phyloP scores from a whole-genome alignment of 37 sponge, comb jelly and placozoan species.

The Spongia lamella region DNA sequence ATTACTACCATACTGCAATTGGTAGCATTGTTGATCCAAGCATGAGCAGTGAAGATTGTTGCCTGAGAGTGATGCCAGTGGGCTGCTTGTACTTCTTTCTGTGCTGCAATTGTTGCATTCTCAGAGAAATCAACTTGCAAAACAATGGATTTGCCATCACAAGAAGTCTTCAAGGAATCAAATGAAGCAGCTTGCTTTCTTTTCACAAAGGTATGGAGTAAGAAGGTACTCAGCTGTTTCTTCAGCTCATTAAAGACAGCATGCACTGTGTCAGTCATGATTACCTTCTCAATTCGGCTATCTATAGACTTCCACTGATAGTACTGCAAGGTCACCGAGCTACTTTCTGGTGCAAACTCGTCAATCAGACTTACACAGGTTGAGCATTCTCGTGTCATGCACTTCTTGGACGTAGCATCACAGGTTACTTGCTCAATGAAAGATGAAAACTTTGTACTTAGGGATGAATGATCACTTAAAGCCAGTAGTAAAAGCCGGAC shows the following conservation, averaged over 20 bases:
- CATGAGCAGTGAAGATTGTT: constrained; percentile 45
- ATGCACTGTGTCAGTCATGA: constrained; percentile 16
- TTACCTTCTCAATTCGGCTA: constrained; percentile 19
- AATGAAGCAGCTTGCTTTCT: constrained; percentile 31
- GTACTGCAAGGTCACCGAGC: constrained; percentile 7
- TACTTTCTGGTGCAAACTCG: constrained; percentile 13
- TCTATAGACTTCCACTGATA: constrained; percentile 33
- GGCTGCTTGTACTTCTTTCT: constrained; percentile 33
- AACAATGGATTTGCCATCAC: constrained; percentile 31
- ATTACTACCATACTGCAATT: constrained; percentile 20
- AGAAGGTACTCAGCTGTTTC: constrained; percentile 24
- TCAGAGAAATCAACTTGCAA: constrained; percentile 49
- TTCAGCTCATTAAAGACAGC: constrained; percentile 15
- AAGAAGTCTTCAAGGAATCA: constrained; percentile 5
- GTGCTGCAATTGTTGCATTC: constrained; percentile 32
- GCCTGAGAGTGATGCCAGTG: constrained; percentile 38
- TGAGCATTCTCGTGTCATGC: constrained; percentile 20
- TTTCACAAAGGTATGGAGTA: constrained; percentile 33
- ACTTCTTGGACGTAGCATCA: constrained; percentile 10
- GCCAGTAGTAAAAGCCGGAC: constrained; percentile 43
- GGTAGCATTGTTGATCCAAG: constrained; percentile 19
- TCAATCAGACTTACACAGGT: constrained; percentile 18
- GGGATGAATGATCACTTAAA: constrained; percentile 28
- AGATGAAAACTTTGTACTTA: constrained; percentile 8
- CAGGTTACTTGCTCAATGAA: constrained; percentile 30